phyloP scores from a whole-genome alignment of 2,113 vertebrate genomes.

The Paralichthys olivaceus region DNA sequence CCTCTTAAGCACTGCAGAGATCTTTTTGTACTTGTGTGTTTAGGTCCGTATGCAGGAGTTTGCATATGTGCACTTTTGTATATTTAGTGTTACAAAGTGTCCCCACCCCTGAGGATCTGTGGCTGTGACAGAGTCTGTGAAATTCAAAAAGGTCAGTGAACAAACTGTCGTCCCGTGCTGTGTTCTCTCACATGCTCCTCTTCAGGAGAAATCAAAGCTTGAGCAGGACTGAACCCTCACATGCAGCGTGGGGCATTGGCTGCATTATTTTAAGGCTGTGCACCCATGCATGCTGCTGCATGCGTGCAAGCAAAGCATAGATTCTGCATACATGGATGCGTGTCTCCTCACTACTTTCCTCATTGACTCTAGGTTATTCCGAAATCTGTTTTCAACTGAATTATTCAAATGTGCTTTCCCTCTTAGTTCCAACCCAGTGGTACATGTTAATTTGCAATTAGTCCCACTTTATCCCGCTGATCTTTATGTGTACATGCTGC shows the following conservation, averaged over 20 bases:
- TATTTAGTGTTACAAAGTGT: conserved; percentile 10
- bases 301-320: conserved; percentile 22
- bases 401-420: conserved; percentile 67
- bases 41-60: conserved; percentile 3
- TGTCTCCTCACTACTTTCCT: conserved; percentile 35
- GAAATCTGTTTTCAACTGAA: conserved; percentile 61
- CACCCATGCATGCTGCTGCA: conserved; percentile 38
- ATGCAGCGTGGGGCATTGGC: conserved; percentile 1
- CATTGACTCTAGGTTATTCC: conserved; percentile 50
- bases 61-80: background rate
- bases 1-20: conserved; percentile 19
- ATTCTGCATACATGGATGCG: conserved; percentile 13
- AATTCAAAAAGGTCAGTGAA: conserved; percentile 37
- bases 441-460: conserved; percentile 74
- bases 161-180: conserved; percentile 23
- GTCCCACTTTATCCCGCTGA: conserved; percentile 60
- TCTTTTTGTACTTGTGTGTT: conserved; percentile 20
- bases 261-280: conserved; percentile 37
- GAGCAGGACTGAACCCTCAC: conserved; percentile 26
- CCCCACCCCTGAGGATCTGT: conserved; percentile 14
- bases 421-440: conserved; percentile 68
- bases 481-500: conserved; percentile 46
- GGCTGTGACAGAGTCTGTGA: conserved; percentile 27
- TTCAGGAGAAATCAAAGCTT: conserved; percentile 8
- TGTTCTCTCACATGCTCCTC: conserved; percentile 28